phyloP scores from a whole-genome alignment of 2,797 vertebrate species.

The Varecia variegata region DNA sequence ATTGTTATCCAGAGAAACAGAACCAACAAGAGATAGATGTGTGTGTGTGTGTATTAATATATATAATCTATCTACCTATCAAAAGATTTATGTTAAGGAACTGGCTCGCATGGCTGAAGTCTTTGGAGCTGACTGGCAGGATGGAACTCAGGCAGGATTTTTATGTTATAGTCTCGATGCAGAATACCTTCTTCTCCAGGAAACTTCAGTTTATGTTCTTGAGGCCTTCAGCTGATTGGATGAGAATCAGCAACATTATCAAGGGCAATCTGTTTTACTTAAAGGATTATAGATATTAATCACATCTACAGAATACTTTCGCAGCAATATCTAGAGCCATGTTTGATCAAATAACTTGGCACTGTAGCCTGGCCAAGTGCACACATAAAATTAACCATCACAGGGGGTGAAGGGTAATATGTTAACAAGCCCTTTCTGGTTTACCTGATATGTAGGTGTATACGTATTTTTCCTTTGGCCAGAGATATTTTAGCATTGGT shows the following conservation, averaged over 20 bases:
- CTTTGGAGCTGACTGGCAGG: not conserved
- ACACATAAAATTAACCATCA: not conserved
- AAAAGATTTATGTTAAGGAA: not conserved
- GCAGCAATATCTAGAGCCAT: not conserved
- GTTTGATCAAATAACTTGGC: not conserved
- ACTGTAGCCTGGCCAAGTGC: not conserved
- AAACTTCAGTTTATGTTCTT: not conserved
- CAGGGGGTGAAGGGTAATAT: not conserved
- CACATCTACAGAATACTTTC: not conserved
- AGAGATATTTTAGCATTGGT: not conserved
- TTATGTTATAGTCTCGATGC: not conserved
- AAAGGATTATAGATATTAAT: not conserved
- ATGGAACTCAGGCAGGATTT: not conserved
- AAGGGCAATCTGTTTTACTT: not conserved
- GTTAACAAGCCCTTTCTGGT: not conserved
- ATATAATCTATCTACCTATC: not conserved
- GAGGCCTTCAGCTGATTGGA: not conserved
- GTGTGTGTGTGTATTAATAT: not conserved
- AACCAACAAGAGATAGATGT: not conserved
- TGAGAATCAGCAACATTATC: not conserved
- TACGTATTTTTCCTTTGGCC: not conserved
- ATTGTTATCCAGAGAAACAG: not conserved
- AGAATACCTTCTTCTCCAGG: not conserved
- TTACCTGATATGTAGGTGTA: not conserved
- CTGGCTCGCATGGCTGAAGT: not conserved